Evolutionary conservation across 2,113 vertebrate species (phyloP).

Genomic region (Zingel zingel): DNA sequence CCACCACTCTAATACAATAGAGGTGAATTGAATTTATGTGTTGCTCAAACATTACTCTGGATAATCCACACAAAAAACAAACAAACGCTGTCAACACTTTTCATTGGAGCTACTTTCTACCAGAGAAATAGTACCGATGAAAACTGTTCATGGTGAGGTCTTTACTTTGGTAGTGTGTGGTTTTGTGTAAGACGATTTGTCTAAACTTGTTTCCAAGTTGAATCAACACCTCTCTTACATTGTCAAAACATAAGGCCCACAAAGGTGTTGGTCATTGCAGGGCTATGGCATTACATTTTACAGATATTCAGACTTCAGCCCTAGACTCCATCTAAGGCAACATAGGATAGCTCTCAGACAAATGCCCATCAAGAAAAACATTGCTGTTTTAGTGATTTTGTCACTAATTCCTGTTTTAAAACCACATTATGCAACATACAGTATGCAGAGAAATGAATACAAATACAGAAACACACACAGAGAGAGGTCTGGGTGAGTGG

Average conservation of each 20-base stretch:
- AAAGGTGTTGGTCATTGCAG: background rate
- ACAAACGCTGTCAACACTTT: background rate
- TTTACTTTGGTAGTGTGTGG: background rate
- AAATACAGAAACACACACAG: slow-evolving; percentile 14
- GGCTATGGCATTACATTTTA: background rate
- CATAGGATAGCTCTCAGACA: background rate
- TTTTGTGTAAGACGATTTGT: background rate
- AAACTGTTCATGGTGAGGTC: background rate
- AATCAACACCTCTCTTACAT: background rate
- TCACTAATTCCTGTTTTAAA: background rate
- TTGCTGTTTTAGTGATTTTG: background rate
- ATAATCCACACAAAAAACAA: too few relatives aligned
- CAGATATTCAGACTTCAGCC: background rate
- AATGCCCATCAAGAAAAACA: background rate
- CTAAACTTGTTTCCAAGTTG: background rate
- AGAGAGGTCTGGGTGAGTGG: slow-evolving; percentile 38
- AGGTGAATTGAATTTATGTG: too few relatives aligned
- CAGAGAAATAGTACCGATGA: background rate
- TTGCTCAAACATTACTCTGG: too few relatives aligned
- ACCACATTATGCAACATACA: background rate
- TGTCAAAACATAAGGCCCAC: background rate
- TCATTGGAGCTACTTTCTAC: background rate
- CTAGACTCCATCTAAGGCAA: background rate
- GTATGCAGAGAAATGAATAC: background rate
- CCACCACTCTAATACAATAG: too few relatives aligned